Percentiles rank a stretch among this genome's conserved stretches.
Evolutionary conservation across 2,888 invertebrate species (phyloP).

Genomic region (Metallyticus violacea): DNA sequence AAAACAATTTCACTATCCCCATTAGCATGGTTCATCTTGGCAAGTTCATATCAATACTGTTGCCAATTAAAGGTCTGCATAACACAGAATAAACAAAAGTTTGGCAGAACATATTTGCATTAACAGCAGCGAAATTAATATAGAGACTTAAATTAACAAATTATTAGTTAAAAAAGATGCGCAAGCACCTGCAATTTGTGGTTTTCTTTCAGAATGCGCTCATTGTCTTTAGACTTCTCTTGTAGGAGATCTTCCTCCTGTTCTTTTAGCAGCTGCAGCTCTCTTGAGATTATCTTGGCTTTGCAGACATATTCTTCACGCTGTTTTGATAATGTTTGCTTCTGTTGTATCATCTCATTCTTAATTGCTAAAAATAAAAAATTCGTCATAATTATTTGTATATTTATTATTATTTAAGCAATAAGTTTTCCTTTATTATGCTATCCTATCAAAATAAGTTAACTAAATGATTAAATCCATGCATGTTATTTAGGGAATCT

Average conservation of each 20-base stretch:
- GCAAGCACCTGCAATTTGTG: slow-evolving; percentile 75
- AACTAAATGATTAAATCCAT: too few relatives aligned
- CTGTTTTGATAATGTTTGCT: slow-evolving; percentile 74
- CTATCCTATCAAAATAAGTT: neutral
- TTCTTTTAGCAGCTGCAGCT: slow-evolving; percentile 72
- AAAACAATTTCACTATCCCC: too few relatives aligned
- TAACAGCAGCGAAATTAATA: neutral
- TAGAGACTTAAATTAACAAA: neutral
- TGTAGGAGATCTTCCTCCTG: slow-evolving; percentile 75
- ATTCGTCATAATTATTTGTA: neutral
- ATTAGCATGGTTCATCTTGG: too few relatives aligned
- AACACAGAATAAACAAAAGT: too few relatives aligned
- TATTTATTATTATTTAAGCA: neutral
- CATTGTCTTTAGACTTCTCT: slow-evolving; percentile 66
- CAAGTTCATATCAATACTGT: too few relatives aligned
- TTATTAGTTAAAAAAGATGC: neutral
- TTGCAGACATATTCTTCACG: slow-evolving; percentile 80
- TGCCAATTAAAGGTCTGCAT: too few relatives aligned
- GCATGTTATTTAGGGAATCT: neutral
- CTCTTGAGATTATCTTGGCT: slow-evolving; percentile 67
- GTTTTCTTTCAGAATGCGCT: slow-evolving; percentile 77
- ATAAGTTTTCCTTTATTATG: neutral
- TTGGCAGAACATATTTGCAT: too few relatives aligned
- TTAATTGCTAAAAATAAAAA: slow-evolving; percentile 60
- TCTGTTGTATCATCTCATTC: slow-evolving; percentile 78